phyloP scores from a whole-genome alignment of 2,113 vertebrate species.

The Chionodraco myersi region DNA sequence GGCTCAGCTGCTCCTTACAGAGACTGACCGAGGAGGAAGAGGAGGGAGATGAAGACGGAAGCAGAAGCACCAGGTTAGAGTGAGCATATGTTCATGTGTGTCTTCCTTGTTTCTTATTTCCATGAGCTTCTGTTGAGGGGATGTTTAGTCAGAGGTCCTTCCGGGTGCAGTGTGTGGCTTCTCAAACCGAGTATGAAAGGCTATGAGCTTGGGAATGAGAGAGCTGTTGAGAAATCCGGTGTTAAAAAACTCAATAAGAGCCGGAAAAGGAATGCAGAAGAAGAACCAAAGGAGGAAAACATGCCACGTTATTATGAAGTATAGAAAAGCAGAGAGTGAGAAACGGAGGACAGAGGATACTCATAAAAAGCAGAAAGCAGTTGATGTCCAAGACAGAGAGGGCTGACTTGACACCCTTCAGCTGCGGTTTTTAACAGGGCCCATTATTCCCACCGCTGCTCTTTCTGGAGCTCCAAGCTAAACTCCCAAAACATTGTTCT shows the following conservation, averaged over 20 bases:
- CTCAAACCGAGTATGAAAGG: slow-evolving; percentile 68
- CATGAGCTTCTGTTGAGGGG: slow-evolving; percentile 62
- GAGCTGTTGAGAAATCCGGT: slow-evolving; percentile 32
- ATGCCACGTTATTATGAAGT: neutral
- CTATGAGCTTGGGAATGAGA: slow-evolving; percentile 53
- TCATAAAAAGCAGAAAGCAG: slow-evolving; percentile 43
- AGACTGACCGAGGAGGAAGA: slow-evolving; percentile 79
- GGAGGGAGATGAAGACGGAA: slow-evolving; percentile 36
- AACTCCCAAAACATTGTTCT: slow-evolving; percentile 60
- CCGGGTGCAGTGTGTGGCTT: slow-evolving; percentile 48
- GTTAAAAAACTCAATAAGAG: slow-evolving; percentile 29
- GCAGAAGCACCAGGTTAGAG: slow-evolving; percentile 61
- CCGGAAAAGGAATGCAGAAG: slow-evolving; percentile 23
- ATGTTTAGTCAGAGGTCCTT: slow-evolving; percentile 63
- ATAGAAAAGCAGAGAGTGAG: slow-evolving; percentile 1
- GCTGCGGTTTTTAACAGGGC: slow-evolving; percentile 69
- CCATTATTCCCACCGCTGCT: slow-evolving; percentile 67
- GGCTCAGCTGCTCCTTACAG: slow-evolving; percentile 84
- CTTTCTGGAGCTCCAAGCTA: slow-evolving; percentile 57
- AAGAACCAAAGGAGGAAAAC: slow-evolving; percentile 11
- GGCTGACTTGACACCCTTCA: slow-evolving; percentile 57
- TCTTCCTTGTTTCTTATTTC: slow-evolving; percentile 59
- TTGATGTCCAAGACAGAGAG: slow-evolving; percentile 54
- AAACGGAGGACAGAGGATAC: slow-evolving; percentile 10
- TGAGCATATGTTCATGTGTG: slow-evolving; percentile 50